These are phyloP conservation scores for Strongylocentrotus purpuratus DNA, from an alignment of 35 echinoderm and acorn worm species.

Conservation along the genomic window DNA sequence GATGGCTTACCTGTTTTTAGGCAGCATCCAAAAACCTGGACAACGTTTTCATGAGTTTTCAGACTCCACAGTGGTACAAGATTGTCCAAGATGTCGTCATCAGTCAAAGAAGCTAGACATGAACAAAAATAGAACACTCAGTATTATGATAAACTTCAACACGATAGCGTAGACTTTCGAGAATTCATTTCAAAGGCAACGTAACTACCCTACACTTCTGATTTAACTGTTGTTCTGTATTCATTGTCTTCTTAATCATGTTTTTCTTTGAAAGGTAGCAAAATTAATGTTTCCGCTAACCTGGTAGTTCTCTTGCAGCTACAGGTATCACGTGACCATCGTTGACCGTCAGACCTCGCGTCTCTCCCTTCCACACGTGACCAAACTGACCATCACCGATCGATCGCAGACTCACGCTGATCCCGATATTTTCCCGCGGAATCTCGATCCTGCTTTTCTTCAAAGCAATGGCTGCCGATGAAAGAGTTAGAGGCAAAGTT, in stretches of 20 bases:
- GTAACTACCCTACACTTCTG: too few species aligned
- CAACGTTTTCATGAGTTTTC: slow-evolving; percentile 43
- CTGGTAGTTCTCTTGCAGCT: slow-evolving; percentile 29
- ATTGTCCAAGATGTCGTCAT: neutral
- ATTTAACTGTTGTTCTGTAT: too few species aligned
- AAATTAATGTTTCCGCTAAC: neutral
- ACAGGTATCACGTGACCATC: slow-evolving; percentile 29
- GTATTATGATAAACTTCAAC: too few species aligned
- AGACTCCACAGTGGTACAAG: neutral
- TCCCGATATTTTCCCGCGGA: slow-evolving; percentile 5
- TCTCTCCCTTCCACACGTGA: slow-evolving; percentile 17
- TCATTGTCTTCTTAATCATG: too few species aligned
- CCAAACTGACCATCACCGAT: slow-evolving; percentile 8
- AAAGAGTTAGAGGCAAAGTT: neutral
- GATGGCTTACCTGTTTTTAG: neutral
- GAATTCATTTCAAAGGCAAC: too few species aligned
- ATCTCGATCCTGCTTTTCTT: neutral
- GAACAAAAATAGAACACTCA: neutral
- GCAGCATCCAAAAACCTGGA: slow-evolving; percentile 31
- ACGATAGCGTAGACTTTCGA: too few species aligned
- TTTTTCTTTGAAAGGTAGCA: neutral
- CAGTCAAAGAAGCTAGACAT: neutral
- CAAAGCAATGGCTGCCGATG: neutral
- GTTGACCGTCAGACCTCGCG: slow-evolving; percentile 24
- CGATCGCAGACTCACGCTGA: slow-evolving; percentile 27